Conservation (phyloP, 2,113 vertebrate species). For the Oenanthe oenanthe region DNA sequence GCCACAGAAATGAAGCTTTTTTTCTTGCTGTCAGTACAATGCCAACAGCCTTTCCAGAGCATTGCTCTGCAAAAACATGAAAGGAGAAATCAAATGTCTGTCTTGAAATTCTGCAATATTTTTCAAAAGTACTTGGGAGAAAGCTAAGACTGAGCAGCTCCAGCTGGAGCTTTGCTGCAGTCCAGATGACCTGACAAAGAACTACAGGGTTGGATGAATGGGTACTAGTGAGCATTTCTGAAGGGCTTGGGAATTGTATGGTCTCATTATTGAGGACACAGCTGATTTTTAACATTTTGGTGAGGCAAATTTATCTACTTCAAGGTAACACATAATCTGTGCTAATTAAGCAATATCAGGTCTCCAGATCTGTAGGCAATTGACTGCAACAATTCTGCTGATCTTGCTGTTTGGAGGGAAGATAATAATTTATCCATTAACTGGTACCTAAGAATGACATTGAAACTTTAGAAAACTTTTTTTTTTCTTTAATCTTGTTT, state of each 20-base stretch:
- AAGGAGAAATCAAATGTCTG: not conserved
- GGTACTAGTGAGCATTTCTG: not conserved
- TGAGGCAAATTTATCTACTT: conserved; percentile 57
- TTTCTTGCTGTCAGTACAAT: not conserved
- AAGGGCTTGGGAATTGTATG: not conserved
- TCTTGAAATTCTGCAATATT: not conserved
- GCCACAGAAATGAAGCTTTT: not conserved
- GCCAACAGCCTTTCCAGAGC: not conserved
- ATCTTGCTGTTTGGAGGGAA: conserved; percentile 13
- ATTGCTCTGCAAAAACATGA: not conserved
- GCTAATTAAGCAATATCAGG: conserved; percentile 72
- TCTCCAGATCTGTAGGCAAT: conserved; percentile 59
- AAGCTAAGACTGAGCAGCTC: not conserved
- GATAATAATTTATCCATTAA: conserved; percentile 68
- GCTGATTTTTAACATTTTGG: conserved; percentile 34
- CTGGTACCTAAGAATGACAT: conserved; percentile 47
- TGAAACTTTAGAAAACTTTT: conserved; percentile 50
- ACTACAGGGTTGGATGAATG: not conserved
- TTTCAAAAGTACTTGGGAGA: not conserved
- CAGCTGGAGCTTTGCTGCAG: not conserved
- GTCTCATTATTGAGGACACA: not conserved
- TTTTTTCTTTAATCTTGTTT: not conserved
- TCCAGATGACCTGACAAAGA: not conserved
- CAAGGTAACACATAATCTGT: conserved; percentile 7
- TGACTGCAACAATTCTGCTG: conserved; percentile 49